Conservation (phyloP, 2,888 invertebrate genomes). For the Thera obeliscata region DNA sequence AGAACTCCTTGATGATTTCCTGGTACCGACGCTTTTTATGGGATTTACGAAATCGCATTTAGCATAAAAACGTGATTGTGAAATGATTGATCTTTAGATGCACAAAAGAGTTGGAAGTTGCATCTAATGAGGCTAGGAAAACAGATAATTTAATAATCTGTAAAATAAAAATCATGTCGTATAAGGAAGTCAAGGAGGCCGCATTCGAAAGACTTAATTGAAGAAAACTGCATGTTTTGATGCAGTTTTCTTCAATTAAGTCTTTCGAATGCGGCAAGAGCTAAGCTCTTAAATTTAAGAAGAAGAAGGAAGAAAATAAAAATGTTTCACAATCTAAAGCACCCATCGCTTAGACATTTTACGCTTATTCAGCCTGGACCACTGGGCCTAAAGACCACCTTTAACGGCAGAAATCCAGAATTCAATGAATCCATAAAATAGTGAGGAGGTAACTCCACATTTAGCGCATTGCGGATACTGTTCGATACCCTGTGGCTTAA, state of each 20-base stretch:
- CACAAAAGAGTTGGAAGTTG: neutral
- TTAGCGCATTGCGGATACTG: constrained; percentile 32
- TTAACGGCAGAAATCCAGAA: constrained; percentile 13
- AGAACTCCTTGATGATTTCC: constrained; percentile 46
- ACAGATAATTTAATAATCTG: too few species aligned
- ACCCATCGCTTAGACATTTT: too few species aligned
- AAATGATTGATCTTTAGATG: constrained; percentile 1
- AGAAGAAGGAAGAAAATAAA: too few species aligned
- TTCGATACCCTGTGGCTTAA: constrained; percentile 41
- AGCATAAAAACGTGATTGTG: neutral
- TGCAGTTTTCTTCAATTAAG: too few species aligned
- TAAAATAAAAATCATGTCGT: too few species aligned
- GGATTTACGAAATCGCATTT: constrained; percentile 13
- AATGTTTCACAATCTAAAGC: too few species aligned
- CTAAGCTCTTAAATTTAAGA: too few species aligned
- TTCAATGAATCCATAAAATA: constrained; percentile 27
- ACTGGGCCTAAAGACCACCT: neutral
- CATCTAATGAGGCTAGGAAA: neutral
- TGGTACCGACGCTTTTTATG: constrained; percentile 43
- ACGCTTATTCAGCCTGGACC: neutral
- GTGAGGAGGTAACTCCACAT: constrained; percentile 21
- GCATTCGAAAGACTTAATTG: too few species aligned
- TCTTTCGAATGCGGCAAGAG: too few species aligned
- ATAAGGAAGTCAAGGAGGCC: too few species aligned
- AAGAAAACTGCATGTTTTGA: too few species aligned